A percentile compares a stretch with the other conserved stretches of the same genome.
Evolutionary conservation across 2,113 vertebrate genomes (phyloP).

Genomic region (Cyprinodon tularosa): DNA sequence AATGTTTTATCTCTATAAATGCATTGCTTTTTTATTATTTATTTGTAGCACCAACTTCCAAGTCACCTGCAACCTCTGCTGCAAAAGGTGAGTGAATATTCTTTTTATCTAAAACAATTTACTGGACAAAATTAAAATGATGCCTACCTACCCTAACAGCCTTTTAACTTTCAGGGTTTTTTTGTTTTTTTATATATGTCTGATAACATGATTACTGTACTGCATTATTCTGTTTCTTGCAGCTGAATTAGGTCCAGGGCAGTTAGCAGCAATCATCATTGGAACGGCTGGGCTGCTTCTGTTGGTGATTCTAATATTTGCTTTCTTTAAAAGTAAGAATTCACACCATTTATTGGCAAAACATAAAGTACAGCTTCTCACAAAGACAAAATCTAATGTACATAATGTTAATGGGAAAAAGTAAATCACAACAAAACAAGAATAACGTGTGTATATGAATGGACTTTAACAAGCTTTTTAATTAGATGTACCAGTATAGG

Average conservation of each 20-base stretch:
- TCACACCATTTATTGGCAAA: background rate
- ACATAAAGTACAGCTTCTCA: background rate
- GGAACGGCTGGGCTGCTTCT: slow-evolving; percentile 2
- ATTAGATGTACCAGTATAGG: too few relatives aligned
- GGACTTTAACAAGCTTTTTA: too few relatives aligned
- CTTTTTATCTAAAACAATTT: too few relatives aligned
- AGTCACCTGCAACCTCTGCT: background rate
- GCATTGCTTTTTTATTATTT: background rate
- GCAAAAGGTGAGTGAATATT: too few relatives aligned
- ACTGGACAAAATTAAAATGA: background rate
- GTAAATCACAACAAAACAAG: too few relatives aligned
- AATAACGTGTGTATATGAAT: too few relatives aligned
- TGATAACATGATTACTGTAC: background rate
- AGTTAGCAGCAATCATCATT: rapidly evolving
- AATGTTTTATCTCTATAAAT: background rate
- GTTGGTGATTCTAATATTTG: background rate
- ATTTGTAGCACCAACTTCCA: background rate
- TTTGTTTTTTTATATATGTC: background rate
- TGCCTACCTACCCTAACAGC: background rate
- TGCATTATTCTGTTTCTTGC: background rate
- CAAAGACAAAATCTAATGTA: background rate
- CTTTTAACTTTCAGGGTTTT: background rate
- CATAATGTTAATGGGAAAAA: background rate
- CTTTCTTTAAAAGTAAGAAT: slow-evolving; percentile 40
- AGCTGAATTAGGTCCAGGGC: background rate